Conservation (phyloP, 2,888 invertebrate species). For the Apeira syringaria region DNA sequence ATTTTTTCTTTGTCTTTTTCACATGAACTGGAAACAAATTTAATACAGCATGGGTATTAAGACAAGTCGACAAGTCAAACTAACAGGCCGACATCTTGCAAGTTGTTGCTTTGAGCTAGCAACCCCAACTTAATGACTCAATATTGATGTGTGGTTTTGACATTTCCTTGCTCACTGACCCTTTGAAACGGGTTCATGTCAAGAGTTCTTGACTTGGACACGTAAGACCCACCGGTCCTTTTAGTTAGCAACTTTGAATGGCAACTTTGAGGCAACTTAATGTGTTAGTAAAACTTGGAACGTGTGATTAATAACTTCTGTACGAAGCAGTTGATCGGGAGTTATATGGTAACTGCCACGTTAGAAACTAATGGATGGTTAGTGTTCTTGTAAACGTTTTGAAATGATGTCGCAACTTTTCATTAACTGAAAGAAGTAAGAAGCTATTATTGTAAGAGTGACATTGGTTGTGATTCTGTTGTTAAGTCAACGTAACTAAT, state of each 20-base stretch:
- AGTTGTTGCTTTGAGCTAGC: slow-evolving; percentile 54
- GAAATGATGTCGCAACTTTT: no score
- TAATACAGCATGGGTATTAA: slow-evolving; percentile 50
- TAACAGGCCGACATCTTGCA: slow-evolving; percentile 52
- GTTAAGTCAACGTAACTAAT: no score
- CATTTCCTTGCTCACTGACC: slow-evolving; percentile 68
- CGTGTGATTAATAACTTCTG: slow-evolving; percentile 49
- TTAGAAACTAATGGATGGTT: neutral
- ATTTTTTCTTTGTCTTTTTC: no score
- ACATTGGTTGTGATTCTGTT: no score
- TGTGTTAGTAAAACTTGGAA: slow-evolving; percentile 35
- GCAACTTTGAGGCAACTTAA: slow-evolving; percentile 47
- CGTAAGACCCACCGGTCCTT: slow-evolving; percentile 40
- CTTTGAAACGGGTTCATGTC: slow-evolving; percentile 46
- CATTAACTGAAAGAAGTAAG: no score
- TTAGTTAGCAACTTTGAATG: slow-evolving; percentile 57
- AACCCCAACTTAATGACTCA: slow-evolving; percentile 63
- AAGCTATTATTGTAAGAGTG: no score
- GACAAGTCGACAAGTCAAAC: slow-evolving; percentile 51
- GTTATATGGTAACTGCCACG: slow-evolving; percentile 5
- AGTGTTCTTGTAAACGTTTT: no score
- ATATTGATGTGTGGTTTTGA: slow-evolving; percentile 77
- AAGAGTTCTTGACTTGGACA: slow-evolving; percentile 39
- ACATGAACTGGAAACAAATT: slow-evolving; percentile 24
- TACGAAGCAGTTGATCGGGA: slow-evolving; percentile 14